Base-by-base conservation (phyloP, 1,140 invertebrate species). In the Drosophila arawakana region DNA sequence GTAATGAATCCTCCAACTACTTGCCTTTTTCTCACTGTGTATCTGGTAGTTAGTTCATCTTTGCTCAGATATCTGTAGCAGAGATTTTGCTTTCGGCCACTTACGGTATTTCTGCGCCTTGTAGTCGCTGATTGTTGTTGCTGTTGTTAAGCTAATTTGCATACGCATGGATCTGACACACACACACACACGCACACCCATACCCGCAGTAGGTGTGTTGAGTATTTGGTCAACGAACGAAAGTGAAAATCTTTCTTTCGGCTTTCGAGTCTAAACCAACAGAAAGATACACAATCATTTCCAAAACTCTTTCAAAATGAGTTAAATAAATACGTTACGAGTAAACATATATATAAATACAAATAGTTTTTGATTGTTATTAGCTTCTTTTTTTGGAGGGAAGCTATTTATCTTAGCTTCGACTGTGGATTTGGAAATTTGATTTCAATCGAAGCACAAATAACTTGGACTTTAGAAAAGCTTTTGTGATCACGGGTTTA, bases 71-170 rank as follows among this genome's bases (percentile, higher is more conserved):
- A 68, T 88, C 80, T 88, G 73, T 78, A 89, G 66, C 83, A 83
- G 52, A 80, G 77, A 81, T 73, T 89, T 84, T 67, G 84, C 77
- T 89, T 71, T 78, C 75, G 80, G 77, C 80, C 83, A 70, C 77
- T 88, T 86, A 73, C 82, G 79, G 82, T 82, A 86, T 88, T 88
- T 86, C 76, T 70, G 76, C 78, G 79, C 79, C 82, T 86, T 73
- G 81, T 78, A 79, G 80, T 83, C 66, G 68, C 69, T 70, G 44
- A 25, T 4, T 44, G 80, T 77, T 69, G 57, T 25, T 55, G 8
- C 9, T 44, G 80, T 77, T 69, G 57, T 25, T 55, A 11, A 77
- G 49, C 73, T 89, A 90, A 88, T 88, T 88, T 88, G 78, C 84
- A 88, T 89, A 89, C 76, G 82, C 76, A 81, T 73, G 73, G 61